Evolutionary conservation across 2,797 vertebrate species (phyloP), one percentile per base, ranked within the genome.

Genomic region (Eurystomus glaucurus): DNA sequence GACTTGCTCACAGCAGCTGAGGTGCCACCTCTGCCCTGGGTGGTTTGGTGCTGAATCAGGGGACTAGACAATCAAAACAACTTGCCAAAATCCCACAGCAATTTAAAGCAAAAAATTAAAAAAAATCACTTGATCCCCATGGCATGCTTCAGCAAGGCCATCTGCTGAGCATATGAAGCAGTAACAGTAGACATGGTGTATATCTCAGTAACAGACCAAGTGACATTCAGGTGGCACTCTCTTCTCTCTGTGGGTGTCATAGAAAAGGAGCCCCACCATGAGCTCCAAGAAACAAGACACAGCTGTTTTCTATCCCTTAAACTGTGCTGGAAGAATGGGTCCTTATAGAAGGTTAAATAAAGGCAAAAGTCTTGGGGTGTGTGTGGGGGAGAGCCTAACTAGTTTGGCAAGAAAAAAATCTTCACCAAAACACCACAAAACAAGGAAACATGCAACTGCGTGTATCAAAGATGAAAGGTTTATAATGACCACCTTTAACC

Each of bases 241-340:
- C 35, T 39, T 58, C 54, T 48, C 8, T 35, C 21, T 29, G 8
- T 41, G 22, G 33, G 15, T 48, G 20, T 17, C 37, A 69, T 2
- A 28, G 16, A 14, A n/a, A 50, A 52, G 25, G 18, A 72, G 50
- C 18, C 10, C 23, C 1, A 2, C 52, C 7, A 0, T 5, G n/a
- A 66, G 35, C 52, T n/a, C n/a, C 48, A 43, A 48, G n/a, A 50
- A 74, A 33, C 60, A 33, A 26, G 16, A 26, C 18, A 41, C 37
- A 57, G 61, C 12, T 64, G 25, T 20, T 64, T 70, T 58, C 51
- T 70, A 15, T 39, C 35, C 20, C 33, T 65, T 46, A 45, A 71
- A 20, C n/a, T 64, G 37, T 0, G 1, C 46, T 54, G 26, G 19
- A 69, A 10, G 37, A 93, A 69, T 23, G 7, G 28, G 14, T 12